These are phyloP conservation scores for Pseudopleuronectes americanus DNA, from an alignment of 2,797 vertebrate species.

Conservation along the genomic window DNA sequence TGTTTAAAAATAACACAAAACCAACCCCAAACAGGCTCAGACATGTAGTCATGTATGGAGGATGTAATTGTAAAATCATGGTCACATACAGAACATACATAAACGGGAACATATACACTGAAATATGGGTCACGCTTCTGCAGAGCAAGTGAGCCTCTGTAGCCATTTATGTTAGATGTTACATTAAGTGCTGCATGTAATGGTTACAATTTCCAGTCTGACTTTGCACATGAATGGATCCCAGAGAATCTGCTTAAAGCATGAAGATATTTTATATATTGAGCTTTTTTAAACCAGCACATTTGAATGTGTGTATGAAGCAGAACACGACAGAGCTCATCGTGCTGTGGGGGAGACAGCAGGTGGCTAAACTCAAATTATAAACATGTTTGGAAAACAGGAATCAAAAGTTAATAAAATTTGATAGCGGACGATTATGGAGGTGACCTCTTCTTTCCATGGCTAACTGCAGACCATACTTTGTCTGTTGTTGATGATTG, in stretches of 20 bases:
- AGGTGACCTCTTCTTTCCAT: too few species aligned
- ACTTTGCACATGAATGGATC: constrained; percentile 3
- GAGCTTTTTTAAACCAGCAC: constrained; percentile 4
- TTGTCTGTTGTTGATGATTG: too few species aligned
- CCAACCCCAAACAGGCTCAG: constrained; percentile 48
- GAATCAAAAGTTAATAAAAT: too few species aligned
- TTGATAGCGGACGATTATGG: neutral
- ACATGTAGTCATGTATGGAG: constrained; percentile 23
- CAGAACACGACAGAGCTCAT: neutral
- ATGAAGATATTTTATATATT: neutral
- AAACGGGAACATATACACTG: neutral
- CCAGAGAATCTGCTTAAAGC: neutral
- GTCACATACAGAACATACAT: neutral
- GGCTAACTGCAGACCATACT: too few species aligned
- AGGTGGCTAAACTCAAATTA: neutral
- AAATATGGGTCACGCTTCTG: neutral
- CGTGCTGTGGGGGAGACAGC: neutral
- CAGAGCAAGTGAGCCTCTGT: neutral
- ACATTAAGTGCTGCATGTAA: constrained; percentile 11
- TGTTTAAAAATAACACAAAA: constrained; percentile 67
- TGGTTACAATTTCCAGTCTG: constrained; percentile 1
- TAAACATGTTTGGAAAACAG: neutral
- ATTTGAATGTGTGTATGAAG: neutral
- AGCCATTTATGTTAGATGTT: constrained; percentile 5
- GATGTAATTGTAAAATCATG: constrained; percentile 7